These are phyloP conservation scores for Drosophila monieri DNA, from an alignment of 2,888 invertebrate species.

Conservation along the genomic window DNA sequence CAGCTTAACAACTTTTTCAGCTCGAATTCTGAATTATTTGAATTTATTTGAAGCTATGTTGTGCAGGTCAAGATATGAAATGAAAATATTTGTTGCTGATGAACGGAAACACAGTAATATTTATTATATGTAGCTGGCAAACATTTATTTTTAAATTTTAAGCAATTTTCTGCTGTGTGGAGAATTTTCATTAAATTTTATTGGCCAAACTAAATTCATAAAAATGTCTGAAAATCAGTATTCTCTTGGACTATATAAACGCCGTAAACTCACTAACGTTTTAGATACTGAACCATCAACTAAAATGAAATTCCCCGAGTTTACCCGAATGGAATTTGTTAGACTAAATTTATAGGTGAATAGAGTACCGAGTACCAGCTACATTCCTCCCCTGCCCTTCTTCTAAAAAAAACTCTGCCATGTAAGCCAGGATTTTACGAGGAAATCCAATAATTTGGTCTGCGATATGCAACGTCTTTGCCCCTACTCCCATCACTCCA, in stretches of 20 bases:
- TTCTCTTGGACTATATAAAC: slow-evolving; percentile 2
- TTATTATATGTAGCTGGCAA: no score
- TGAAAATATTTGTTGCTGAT: neutral
- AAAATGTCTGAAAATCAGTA: neutral
- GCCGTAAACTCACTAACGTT: neutral
- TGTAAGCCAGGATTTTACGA: slow-evolving; percentile 14
- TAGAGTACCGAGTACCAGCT: neutral
- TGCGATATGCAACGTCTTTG: slow-evolving; percentile 18
- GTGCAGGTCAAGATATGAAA: neutral
- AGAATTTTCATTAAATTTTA: neutral
- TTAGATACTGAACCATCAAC: slow-evolving; percentile 1
- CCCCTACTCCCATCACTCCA: slow-evolving; percentile 10
- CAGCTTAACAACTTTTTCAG: slow-evolving; percentile 12
- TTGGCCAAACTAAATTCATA: neutral
- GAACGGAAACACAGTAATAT: neutral
- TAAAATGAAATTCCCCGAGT: slow-evolving; percentile 8
- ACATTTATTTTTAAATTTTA: no score
- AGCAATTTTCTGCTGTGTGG: neutral
- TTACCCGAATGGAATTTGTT: slow-evolving; percentile 18
- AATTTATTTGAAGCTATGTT: neutral
- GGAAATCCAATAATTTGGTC: slow-evolving; percentile 21
- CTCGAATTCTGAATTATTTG: neutral
- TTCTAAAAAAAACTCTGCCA: neutral
- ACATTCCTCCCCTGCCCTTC: neutral
- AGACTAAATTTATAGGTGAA: slow-evolving; percentile 12